Evolutionary conservation across 1,140 invertebrate genomes (phyloP).

Genomic region (Acyrthosiphon pisum): DNA sequence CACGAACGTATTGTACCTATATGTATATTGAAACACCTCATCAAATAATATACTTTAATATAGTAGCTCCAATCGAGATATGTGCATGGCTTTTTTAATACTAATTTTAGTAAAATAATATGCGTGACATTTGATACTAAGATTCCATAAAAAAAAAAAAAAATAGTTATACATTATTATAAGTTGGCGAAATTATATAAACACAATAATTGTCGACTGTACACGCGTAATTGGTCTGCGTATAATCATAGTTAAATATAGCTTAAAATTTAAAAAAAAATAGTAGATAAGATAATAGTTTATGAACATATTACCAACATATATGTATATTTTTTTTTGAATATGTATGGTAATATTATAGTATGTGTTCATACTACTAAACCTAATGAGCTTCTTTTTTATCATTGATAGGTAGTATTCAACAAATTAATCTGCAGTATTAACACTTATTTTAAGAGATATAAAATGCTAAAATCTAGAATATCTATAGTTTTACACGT

Average conservation of each 20-base stretch:
- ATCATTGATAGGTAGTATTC: not conserved
- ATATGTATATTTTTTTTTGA: slow-evolving; percentile 14
- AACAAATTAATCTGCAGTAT: not conserved
- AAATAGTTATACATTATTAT: not conserved
- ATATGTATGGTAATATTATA: not conserved
- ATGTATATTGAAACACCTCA: not conserved
- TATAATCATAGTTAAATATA: too few relatives aligned
- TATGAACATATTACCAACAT: not conserved
- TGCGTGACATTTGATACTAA: not conserved
- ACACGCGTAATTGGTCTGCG: too few relatives aligned
- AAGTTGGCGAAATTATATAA: not conserved
- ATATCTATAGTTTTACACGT: not conserved
- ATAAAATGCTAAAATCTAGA: not conserved
- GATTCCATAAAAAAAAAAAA: not conserved
- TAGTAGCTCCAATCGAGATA: not conserved
- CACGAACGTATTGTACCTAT: too few relatives aligned
- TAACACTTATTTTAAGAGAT: not conserved
- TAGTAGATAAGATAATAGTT: not conserved
- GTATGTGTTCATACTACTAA: not conserved
- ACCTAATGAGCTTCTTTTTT: not conserved
- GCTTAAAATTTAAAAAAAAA: too few relatives aligned
- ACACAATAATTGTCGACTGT: not conserved
- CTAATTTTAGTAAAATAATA: not conserved
- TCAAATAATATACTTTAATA: not conserved
- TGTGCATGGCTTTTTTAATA: not conserved